phyloP scores from a whole-genome alignment of 2,113 vertebrate genomes.

The Machaerirhynchus nigripectus region DNA sequence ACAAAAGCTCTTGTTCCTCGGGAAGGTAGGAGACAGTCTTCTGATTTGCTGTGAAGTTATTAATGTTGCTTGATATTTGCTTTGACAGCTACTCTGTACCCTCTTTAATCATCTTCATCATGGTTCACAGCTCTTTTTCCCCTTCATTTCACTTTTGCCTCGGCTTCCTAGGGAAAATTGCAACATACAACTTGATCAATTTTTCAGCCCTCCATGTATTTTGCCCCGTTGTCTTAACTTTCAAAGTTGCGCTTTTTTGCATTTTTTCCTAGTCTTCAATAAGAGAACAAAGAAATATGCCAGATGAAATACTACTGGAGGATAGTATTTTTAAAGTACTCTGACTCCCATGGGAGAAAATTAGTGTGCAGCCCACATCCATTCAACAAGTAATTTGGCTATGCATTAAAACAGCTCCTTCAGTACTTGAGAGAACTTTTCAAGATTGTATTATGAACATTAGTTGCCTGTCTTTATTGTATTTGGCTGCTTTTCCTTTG shows the following conservation, averaged over 20 bases:
- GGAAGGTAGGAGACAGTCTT: conserved; percentile 59
- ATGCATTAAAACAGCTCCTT: conserved; percentile 5
- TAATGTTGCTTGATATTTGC: conserved; percentile 77
- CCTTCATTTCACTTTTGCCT: conserved; percentile 68
- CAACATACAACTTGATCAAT: conserved; percentile 36
- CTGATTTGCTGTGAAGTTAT: conserved; percentile 75
- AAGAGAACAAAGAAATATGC: background rate
- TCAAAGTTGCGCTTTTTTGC: background rate
- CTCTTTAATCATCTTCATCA: conserved; percentile 77
- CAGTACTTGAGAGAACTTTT: background rate
- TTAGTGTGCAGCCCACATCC: background rate
- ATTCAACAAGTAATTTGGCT: conserved; percentile 16
- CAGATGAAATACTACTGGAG: background rate
- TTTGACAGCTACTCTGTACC: conserved; percentile 76
- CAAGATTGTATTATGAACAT: background rate
- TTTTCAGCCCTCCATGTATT: background rate
- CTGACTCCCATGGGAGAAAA: background rate
- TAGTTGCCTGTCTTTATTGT: background rate
- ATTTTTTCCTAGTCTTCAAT: background rate
- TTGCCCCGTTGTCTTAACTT: conserved; percentile 1
- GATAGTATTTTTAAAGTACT: background rate
- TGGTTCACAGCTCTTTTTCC: conserved; percentile 60
- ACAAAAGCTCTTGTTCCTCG: conserved; percentile 63
- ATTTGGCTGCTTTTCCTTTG: conserved; percentile 12
- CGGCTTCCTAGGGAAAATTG: conserved; percentile 32